A percentile compares a stretch with the other conserved stretches of the same genome.
phyloP scores from a whole-genome alignment of 2,888 invertebrate genomes.

The Nymphalis c-album region DNA sequence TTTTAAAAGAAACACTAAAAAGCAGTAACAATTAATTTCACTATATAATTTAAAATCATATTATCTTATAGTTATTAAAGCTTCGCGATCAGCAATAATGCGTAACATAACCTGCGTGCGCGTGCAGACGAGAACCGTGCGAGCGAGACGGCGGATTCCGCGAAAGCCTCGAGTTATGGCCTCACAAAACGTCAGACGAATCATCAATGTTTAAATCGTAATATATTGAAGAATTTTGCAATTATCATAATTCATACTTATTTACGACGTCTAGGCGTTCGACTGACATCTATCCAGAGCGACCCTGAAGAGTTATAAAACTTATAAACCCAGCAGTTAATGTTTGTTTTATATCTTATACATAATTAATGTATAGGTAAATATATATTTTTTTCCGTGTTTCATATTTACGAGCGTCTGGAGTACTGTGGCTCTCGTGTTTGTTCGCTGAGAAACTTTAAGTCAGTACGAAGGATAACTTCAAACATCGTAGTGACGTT shows the following conservation, averaged over 20 bases:
- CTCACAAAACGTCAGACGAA: slow-evolving; percentile 77
- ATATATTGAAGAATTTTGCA: slow-evolving; percentile 81
- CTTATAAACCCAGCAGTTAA: slow-evolving; percentile 72
- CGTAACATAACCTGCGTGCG: slow-evolving; percentile 14
- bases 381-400: slow-evolving; percentile 62
- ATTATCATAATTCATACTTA: slow-evolving; percentile 81
- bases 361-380: slow-evolving; percentile 60
- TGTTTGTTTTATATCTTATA: slow-evolving; percentile 66
- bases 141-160: slow-evolving; percentile 52
- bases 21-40: background rate
- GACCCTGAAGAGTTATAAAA: slow-evolving; percentile 72
- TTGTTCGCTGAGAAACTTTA: slow-evolving; percentile 6
- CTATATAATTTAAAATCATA: background rate
- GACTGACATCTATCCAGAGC: slow-evolving; percentile 73
- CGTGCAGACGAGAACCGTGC: slow-evolving; percentile 20
- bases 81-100: slow-evolving; percentile 6
- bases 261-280: slow-evolving; percentile 79
- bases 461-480: slow-evolving; percentile 38
- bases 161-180: slow-evolving; percentile 72
- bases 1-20: background rate
- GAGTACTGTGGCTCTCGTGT: slow-evolving; percentile 34
- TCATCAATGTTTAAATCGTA: slow-evolving; percentile 81
- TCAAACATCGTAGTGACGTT: slow-evolving; percentile 45
- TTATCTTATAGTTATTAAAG: background rate
- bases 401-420: slow-evolving; percentile 58